Percentiles rank a stretch among this genome's conserved stretches.
These are phyloP conservation scores for Camelus dromedarius DNA, from an alignment of 2,113 vertebrate genomes.

Conservation along the genomic window DNA sequence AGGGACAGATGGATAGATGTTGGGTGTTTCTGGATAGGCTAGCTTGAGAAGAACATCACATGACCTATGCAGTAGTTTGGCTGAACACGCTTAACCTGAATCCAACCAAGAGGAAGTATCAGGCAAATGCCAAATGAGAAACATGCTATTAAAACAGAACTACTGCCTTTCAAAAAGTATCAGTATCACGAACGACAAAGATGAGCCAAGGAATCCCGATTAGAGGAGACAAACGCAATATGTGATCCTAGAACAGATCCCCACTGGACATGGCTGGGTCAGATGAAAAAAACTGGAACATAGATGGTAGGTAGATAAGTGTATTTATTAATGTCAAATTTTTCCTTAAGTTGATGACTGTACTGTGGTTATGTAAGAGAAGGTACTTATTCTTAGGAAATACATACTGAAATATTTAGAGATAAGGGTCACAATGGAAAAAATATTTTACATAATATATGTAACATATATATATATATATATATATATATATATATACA, in stretches of 20 bases:
- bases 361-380: background rate
- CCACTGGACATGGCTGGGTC: background rate
- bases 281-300: background rate
- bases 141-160: background rate
- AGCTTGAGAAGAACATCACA: background rate
- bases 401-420: background rate
- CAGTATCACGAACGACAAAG: conserved; percentile 44
- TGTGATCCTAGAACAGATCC: background rate
- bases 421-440: background rate
- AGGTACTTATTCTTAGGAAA: background rate
- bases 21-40: background rate
- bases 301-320: background rate
- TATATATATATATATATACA: background rate
- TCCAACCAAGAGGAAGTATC: background rate
- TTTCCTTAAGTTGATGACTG: background rate
- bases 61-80: background rate
- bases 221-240: background rate
- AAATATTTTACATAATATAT: too few species aligned
- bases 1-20: background rate
- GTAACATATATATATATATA: background rate
- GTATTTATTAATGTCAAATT: background rate
- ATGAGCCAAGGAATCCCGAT: background rate
- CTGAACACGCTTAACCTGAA: background rate
- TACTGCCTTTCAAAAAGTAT: conserved; percentile 24
- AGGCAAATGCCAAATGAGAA: conserved; percentile 37